A percentile compares a stretch with the other conserved stretches of the same genome.
These are phyloP conservation scores for Serrognathus titanus DNA, from an alignment of 2,888 invertebrate species.

Conservation along the genomic window DNA sequence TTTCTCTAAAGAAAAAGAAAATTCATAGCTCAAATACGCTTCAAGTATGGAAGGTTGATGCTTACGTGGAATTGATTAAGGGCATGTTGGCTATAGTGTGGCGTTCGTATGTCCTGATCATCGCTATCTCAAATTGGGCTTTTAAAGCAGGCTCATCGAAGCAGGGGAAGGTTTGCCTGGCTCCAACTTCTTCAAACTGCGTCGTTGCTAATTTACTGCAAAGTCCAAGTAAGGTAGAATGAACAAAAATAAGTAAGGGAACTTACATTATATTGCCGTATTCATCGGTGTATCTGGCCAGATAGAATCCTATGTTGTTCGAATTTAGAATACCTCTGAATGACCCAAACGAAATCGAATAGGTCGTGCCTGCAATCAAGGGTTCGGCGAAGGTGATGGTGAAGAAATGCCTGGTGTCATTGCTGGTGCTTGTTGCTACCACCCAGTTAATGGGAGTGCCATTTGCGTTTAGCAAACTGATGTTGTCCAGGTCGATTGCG, in stretches of 20 bases:
- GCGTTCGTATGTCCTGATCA: slow-evolving; percentile 31
- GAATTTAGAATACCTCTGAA: slow-evolving; percentile 4
- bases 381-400: slow-evolving; percentile 5
- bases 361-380: not conserved
- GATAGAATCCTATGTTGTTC: slow-evolving; percentile 12
- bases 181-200: slow-evolving; percentile 29
- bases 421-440: not conserved
- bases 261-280: slow-evolving; percentile 9
- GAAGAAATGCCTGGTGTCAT: not conserved
- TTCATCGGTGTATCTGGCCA: slow-evolving; percentile 11
- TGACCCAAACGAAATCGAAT: slow-evolving; percentile 2
- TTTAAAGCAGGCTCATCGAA: slow-evolving; percentile 61
- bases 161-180: slow-evolving; percentile 68
- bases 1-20: too few species aligned
- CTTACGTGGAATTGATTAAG: slow-evolving; percentile 46
- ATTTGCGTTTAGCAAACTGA: not conserved
- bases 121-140: slow-evolving; percentile 44
- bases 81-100: slow-evolving; percentile 40
- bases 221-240: not conserved
- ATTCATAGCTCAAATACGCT: too few species aligned
- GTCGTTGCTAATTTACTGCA: slow-evolving; percentile 17
- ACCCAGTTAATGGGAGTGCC: not conserved
- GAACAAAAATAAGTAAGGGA: too few species aligned
- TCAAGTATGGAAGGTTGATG: not conserved
- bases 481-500: slow-evolving; percentile 3